These are phyloP conservation scores for Thyatira batis DNA, from an alignment of 2,888 invertebrate species.

Conservation along the genomic window DNA sequence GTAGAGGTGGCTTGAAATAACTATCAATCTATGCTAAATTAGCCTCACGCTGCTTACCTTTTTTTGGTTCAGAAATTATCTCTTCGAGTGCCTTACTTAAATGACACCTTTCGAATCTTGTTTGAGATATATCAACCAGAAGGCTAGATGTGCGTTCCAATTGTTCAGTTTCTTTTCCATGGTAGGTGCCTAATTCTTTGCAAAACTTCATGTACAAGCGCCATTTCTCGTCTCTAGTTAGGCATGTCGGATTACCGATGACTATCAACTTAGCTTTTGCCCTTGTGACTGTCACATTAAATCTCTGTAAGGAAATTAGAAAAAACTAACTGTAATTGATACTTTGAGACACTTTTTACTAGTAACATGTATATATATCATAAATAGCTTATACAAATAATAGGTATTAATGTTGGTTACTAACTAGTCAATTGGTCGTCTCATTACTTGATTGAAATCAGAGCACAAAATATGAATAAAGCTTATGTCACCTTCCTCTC, in stretches of 20 bases:
- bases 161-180: constrained; percentile 55
- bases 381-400: too few relatives aligned
- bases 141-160: constrained; percentile 38
- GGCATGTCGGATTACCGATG: constrained; percentile 74
- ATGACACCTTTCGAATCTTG: constrained; percentile 43
- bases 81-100: constrained; percentile 34
- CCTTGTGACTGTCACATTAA: constrained; percentile 88
- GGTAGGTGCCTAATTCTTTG: constrained; percentile 47
- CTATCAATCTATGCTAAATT: neutral
- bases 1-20: too few relatives aligned
- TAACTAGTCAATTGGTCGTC: too few relatives aligned
- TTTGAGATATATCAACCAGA: constrained; percentile 43
- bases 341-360: too few relatives aligned
- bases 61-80: constrained; percentile 1
- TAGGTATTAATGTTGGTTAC: too few relatives aligned
- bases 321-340: too few relatives aligned
- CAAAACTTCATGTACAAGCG: constrained; percentile 63
- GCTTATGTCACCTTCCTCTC: too few relatives aligned
- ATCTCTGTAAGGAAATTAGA: constrained; percentile 77
- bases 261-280: constrained; percentile 86
- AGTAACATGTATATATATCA: too few relatives aligned
- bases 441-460: too few relatives aligned
- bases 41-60: neutral
- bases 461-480: too few relatives aligned
- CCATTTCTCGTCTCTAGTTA: constrained; percentile 62